Percentiles rank a stretch among this genome's conserved stretches.
These are phyloP conservation scores for Agrotis ipsilon DNA, from an alignment of 2,888 invertebrate genomes.

Conservation along the genomic window DNA sequence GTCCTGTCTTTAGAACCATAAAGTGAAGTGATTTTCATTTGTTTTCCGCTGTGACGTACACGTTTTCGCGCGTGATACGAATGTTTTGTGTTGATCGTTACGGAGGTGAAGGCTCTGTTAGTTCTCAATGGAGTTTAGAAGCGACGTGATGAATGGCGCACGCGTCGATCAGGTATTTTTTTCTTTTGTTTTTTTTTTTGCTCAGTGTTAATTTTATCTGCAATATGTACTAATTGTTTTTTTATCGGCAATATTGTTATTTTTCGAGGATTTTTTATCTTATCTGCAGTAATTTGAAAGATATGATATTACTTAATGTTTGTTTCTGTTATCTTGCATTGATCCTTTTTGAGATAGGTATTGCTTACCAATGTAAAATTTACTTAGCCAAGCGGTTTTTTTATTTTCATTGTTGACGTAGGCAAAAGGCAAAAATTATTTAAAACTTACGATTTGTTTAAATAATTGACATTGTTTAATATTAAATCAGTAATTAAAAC, in stretches of 20 bases:
- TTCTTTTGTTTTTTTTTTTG: background rate
- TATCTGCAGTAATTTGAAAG: conserved; percentile 25
- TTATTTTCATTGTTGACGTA: background rate
- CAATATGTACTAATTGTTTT: too few relatives aligned
- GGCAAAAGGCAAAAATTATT: background rate
- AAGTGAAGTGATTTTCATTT: conserved; percentile 30
- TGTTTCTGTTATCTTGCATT: conserved; percentile 33
- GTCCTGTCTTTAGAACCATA: conserved; percentile 8
- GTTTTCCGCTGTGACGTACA: conserved; percentile 34
- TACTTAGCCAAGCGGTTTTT: background rate
- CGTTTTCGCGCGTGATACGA: conserved; percentile 53
- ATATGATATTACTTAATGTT: conserved; percentile 16
- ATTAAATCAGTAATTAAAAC: background rate
- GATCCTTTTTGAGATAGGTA: background rate
- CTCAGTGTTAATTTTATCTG: background rate
- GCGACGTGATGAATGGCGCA: conserved; percentile 28
- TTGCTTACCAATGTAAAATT: background rate
- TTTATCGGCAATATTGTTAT: conserved; percentile 8
- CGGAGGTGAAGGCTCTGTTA: conserved; percentile 40
- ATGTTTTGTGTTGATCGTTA: conserved; percentile 39
- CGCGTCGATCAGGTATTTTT: conserved; percentile 34
- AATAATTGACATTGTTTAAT: background rate
- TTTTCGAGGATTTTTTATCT: conserved; percentile 23
- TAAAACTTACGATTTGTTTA: background rate
- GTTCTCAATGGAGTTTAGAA: conserved; percentile 41